A percentile compares a stretch with the other conserved stretches of the same genome.
Conservation (phyloP, 1,140 invertebrate species). For the Philotrypesis tridentata region DNA sequence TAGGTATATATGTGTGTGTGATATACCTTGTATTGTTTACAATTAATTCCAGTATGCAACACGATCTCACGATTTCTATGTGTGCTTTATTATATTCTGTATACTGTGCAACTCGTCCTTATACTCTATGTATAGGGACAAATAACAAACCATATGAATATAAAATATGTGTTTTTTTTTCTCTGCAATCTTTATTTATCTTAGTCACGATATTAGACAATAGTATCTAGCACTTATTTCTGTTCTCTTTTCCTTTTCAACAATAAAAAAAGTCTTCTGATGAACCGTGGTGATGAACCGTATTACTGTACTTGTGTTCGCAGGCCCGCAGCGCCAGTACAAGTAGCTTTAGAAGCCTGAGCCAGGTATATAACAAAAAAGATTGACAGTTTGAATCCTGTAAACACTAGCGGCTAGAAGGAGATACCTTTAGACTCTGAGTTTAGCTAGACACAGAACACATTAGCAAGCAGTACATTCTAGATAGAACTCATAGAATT, state of each 20-base stretch:
- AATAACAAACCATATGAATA: conserved; percentile 12
- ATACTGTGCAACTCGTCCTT: neutral
- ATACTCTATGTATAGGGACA: neutral
- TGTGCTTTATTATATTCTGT: too few species aligned
- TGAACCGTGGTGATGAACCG: conserved; percentile 70
- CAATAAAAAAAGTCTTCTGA: conserved; percentile 54
- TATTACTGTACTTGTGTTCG: conserved; percentile 76
- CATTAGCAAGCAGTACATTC: conserved; percentile 17
- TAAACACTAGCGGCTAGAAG: conserved; percentile 42
- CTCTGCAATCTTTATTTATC: neutral
- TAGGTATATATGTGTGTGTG: neutral
- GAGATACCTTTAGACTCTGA: conserved; percentile 36
- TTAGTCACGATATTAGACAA: neutral
- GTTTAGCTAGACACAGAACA: conserved; percentile 15
- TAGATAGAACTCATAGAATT: conserved; percentile 20
- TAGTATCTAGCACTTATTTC: conserved; percentile 4
- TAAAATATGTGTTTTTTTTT: neutral
- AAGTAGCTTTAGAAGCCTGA: conserved; percentile 90
- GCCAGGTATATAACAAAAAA: conserved; percentile 80
- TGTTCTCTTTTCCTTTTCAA: conserved; percentile 62
- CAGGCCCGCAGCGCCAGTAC: conserved; percentile 88
- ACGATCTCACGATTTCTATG: too few species aligned
- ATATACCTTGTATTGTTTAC: too few species aligned
- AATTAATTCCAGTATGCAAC: neutral
- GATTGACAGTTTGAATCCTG: conserved; percentile 59